These are phyloP conservation scores for Drosophila persimilis DNA, from an alignment of 1,140 invertebrate genomes.

Conservation along the genomic window DNA sequence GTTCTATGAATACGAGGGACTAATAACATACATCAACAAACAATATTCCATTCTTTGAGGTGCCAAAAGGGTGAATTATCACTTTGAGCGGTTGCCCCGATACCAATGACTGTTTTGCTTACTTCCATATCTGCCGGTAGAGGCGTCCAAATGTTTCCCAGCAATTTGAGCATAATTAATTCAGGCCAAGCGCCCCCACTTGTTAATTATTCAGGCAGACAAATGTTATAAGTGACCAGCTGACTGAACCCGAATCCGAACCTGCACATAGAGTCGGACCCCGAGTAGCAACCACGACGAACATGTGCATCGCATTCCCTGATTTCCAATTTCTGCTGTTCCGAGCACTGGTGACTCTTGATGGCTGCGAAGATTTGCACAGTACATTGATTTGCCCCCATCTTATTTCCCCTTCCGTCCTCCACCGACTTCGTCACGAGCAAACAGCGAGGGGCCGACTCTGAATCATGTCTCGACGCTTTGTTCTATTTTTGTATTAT, in stretches of 20 bases:
- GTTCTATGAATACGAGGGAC: conserved; percentile 5
- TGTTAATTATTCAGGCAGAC: conserved; percentile 62
- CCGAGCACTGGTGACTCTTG: conserved; percentile 15
- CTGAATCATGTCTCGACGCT: conserved; percentile 35
- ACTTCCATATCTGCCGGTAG: conserved; percentile 8
- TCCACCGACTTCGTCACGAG: conserved; percentile 16
- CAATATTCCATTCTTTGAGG: conserved; percentile 3
- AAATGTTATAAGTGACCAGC: conserved; percentile 43
- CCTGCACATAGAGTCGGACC: neutral
- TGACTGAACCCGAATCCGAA: conserved; percentile 41
- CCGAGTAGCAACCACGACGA: conserved; percentile 13
- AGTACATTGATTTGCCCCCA: conserved; percentile 1
- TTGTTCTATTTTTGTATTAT: conserved; percentile 43
- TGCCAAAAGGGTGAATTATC: conserved; percentile 58
- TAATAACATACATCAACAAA: conserved; percentile 51
- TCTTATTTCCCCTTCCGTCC: neutral
- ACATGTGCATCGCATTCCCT: conserved; percentile 26
- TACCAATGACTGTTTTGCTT: conserved; percentile 19
- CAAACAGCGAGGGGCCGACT: conserved; percentile 12
- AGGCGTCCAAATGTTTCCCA: conserved; percentile 2
- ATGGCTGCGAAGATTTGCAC: neutral
- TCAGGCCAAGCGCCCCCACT: conserved; percentile 25
- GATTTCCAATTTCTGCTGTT: no score
- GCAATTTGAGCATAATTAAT: conserved; percentile 50
- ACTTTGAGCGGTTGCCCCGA: conserved; percentile 32